Percentiles rank a stretch among this genome's conserved stretches.
These are phyloP conservation scores for Sapajus apella DNA, from an alignment of 2,113 vertebrate genomes.

Conservation along the genomic window DNA sequence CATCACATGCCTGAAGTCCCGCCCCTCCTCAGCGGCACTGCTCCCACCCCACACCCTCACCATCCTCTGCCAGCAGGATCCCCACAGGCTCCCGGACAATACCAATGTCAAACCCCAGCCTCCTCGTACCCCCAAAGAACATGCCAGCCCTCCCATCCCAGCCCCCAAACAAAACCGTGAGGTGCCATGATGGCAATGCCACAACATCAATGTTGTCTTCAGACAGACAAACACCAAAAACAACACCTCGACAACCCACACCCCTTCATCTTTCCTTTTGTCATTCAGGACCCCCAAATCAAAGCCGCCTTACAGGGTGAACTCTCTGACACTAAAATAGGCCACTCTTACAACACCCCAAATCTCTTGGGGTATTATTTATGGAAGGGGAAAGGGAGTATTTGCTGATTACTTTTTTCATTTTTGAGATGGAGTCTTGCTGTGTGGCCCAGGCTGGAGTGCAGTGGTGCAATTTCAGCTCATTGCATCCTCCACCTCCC, in stretches of 20 bases:
- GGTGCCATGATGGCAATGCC: background rate
- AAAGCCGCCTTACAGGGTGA: background rate
- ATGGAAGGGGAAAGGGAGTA: background rate
- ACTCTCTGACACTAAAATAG: background rate
- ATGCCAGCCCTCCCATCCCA: accelerated
- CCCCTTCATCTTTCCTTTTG: background rate
- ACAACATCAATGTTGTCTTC: background rate
- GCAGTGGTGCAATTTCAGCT: too few species aligned
- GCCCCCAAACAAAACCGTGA: background rate
- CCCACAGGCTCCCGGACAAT: background rate
- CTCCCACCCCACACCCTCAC: background rate
- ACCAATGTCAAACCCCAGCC: background rate
- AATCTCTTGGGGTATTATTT: background rate
- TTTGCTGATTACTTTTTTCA: background rate
- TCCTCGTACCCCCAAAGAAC: background rate
- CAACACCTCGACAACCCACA: background rate
- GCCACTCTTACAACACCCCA: background rate
- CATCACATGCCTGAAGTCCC: accelerated
- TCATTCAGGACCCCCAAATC: background rate
- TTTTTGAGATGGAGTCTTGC: too few species aligned
- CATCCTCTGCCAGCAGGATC: background rate
- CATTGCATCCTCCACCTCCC: too few species aligned
- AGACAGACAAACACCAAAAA: background rate
- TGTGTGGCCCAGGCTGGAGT: too few species aligned
- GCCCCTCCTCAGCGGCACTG: accelerated